Evolutionary conservation across 2,113 vertebrate species (phyloP), one percentile per base, ranked within the genome.

Genomic region (Riparia riparia): DNA sequence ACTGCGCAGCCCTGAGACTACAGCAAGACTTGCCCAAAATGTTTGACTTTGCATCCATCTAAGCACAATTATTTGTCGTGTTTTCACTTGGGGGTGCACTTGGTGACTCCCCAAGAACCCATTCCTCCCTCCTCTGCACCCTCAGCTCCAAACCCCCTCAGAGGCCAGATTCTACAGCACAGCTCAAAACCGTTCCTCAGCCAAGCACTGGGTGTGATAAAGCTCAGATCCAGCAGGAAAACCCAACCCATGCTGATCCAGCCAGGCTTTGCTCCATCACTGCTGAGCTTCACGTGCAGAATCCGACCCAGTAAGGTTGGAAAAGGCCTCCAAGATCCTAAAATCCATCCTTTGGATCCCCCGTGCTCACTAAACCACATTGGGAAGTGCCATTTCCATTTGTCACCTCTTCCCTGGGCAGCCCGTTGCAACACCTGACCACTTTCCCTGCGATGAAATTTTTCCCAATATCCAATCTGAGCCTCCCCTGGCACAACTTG

Each of bases 291-390:
- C 70, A 28, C 0, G 3, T 0, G 17, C 45, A 66, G 29, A 39
- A 31, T 29, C 39, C 5, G 0, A 14, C 61, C 17, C 61, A 31
- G 0, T 0, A 3, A 34, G 11, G 39, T 7, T 60, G n/a, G 77
- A 68, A 41, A 82, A 41, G 6, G 53, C 14, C 39, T 26, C n/a
- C 45, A 74, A 0, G 8, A 17, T 5, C 3, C 47, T 14, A 3
- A 53, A 45, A 7, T 17, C 5, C 61, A 45, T 45, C 16, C n/a
- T 29, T 22, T 39, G 39, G 45, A 16, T 4, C 8, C 60, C 8
- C 19, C 26, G 6, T 3, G 18, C 20, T 19, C 25, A 7, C 9
- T 16, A 8, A 63, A 22, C 10, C 28, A 18, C 8, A 5, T 0
- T 17, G 26, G 58, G 17, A 26, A 44, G 44, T 19, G 37, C 60